These are phyloP conservation scores for Leptodactylus fallax DNA, from an alignment of 2,797 vertebrate species.

Conservation along the genomic window DNA sequence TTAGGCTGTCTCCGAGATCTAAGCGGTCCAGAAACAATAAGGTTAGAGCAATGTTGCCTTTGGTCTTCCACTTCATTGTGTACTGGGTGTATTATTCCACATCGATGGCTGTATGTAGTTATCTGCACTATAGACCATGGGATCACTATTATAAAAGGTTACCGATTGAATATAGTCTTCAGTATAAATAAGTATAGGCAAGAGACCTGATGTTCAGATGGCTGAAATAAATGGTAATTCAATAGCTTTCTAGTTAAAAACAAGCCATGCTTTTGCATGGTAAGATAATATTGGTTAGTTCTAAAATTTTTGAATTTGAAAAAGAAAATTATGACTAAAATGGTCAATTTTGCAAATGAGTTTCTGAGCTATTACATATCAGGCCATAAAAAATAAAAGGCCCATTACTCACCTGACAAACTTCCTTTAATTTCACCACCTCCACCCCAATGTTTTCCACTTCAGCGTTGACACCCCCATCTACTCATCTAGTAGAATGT, in stretches of 20 bases:
- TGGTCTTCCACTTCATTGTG: slow-evolving; percentile 11
- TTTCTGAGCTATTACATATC: too few relatives aligned
- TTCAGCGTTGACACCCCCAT: too few relatives aligned
- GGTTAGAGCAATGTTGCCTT: not conserved
- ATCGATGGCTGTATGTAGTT: not conserved
- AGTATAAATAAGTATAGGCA: not conserved
- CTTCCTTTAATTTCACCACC: too few relatives aligned
- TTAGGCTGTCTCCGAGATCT: not conserved
- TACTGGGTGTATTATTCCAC: not conserved
- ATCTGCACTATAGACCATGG: not conserved
- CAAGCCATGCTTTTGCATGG: not conserved
- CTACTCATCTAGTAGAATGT: too few relatives aligned
- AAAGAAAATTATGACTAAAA: too few relatives aligned
- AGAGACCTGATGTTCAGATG: not conserved
- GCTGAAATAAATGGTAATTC: not conserved
- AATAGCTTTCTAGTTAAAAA: not conserved
- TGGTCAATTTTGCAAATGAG: too few relatives aligned
- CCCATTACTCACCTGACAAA: too few relatives aligned
- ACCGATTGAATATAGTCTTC: not conserved
- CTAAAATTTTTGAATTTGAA: too few relatives aligned
- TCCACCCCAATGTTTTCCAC: too few relatives aligned
- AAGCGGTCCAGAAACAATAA: not conserved
- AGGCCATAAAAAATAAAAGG: too few relatives aligned
- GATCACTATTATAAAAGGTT: not conserved
- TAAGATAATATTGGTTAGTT: too few relatives aligned